Base-by-base conservation (phyloP, 2,888 invertebrate genomes). In the Nemoura dubitans region DNA sequence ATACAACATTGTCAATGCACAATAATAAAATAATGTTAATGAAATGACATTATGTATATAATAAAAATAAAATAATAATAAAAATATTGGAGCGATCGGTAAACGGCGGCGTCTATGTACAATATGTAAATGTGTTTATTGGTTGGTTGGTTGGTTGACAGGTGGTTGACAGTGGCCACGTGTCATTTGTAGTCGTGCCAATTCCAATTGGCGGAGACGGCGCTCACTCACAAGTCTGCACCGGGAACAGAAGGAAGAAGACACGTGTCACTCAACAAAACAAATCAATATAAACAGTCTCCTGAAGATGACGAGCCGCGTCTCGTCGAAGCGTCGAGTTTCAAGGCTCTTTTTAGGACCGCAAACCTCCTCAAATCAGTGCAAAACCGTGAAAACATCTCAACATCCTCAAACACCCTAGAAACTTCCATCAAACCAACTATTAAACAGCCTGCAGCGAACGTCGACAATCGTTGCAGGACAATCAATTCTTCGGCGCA, bases 181-280 rank as follows among this genome's bases (percentile, higher is more conserved):
- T 78, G 83, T 7, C 26, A 36, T 42, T 83, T 59, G 59, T 59
- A 83, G 83, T 36, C 42, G 16, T 30, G 83, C 36, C 59, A 76
- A 76, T 76, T 84, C n/a, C 7, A 26, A 25, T 82, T 28, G 87
- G 26, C 5, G 81, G 77, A 0, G 81, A 76, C n/a, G 87, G 85
- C 36, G 85, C 86, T 10, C 83, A 87, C 30, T 88, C 88, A 88
- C 87, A 88, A 87, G 87, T 88, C 88, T 88, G 87, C 0, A 86
- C 86, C 59, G n/a, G n/a, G n/a, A n/a, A n/a, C n/a, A 86, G 27
- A 59, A 80, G 78, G 0, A 43, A 36, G 27, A 28, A 28, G 21
- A 83, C 21, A 80, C 77, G 77, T n/a, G n/a, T n/a, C n/a, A n/a
- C n/a, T n/a, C n/a, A n/a, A n/a, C n/a, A n/a, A n/a, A n/a, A n/a